Percentiles rank a stretch among this genome's conserved stretches.
These are phyloP conservation scores for Apeira syringaria DNA, from an alignment of 2,888 invertebrate genomes.

Conservation along the genomic window DNA sequence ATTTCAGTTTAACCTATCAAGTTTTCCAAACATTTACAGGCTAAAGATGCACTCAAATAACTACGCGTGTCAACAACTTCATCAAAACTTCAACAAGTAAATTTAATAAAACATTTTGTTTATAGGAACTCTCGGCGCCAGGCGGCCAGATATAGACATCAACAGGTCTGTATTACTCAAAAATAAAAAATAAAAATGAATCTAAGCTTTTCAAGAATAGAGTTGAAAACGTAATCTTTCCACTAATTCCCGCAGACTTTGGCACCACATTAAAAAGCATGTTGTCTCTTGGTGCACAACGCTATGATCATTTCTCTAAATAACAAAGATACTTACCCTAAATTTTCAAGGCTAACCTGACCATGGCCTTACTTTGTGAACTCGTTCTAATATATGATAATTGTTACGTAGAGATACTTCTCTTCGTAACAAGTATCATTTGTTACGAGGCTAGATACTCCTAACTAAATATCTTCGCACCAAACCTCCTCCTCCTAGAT, in stretches of 20 bases:
- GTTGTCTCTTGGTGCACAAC: slow-evolving; percentile 25
- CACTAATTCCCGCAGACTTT: slow-evolving; percentile 39
- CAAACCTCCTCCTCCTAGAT: too few relatives aligned
- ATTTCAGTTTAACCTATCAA: too few relatives aligned
- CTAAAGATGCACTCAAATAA: too few relatives aligned
- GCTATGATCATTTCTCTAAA: slow-evolving; percentile 38
- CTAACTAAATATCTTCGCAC: too few relatives aligned
- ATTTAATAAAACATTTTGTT: slow-evolving; percentile 28
- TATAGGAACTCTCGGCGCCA: slow-evolving; percentile 58
- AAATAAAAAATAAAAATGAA: slow-evolving; percentile 1
- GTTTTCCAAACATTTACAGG: too few relatives aligned
- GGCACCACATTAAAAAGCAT: slow-evolving; percentile 35
- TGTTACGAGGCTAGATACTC: too few relatives aligned
- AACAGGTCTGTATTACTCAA: slow-evolving; percentile 59
- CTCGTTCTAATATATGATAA: neutral
- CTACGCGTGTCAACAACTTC: too few relatives aligned
- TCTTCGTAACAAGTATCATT: too few relatives aligned
- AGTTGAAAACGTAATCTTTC: slow-evolving; percentile 5
- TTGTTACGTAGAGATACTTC: too few relatives aligned
- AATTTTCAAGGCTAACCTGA: slow-evolving; percentile 20
- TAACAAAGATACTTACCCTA: slow-evolving; percentile 23
- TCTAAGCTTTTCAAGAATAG: slow-evolving; percentile 12
- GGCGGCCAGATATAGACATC: slow-evolving; percentile 58
- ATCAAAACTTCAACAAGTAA: slow-evolving; percentile 5
- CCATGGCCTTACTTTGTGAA: slow-evolving; percentile 15